These are phyloP conservation scores for Microdon myrmicae DNA, from an alignment of 2,888 invertebrate genomes.

Conservation along the genomic window DNA sequence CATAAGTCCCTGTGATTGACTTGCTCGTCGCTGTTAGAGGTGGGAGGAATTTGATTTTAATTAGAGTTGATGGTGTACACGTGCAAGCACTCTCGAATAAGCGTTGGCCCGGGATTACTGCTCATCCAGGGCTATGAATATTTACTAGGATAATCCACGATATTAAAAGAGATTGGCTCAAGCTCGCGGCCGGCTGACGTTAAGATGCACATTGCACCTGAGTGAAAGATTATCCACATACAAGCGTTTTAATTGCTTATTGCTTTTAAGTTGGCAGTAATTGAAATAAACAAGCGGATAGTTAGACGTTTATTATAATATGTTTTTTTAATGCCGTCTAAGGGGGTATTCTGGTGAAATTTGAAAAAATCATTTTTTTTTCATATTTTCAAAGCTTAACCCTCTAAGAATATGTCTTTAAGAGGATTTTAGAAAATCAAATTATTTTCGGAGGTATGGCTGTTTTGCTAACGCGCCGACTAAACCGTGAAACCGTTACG, in stretches of 20 bases:
- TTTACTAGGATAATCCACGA: conserved; percentile 28
- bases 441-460: too few relatives aligned
- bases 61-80: conserved; percentile 33
- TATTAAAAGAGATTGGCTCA: conserved; percentile 16
- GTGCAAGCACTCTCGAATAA: conserved; percentile 34
- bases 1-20: conserved; percentile 1
- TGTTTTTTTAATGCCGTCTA: too few relatives aligned
- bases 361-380: too few relatives aligned
- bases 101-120: conserved; percentile 28
- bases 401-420: too few relatives aligned
- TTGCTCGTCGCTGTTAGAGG: conserved; percentile 7
- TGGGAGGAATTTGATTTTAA: conserved; percentile 38
- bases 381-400: too few relatives aligned
- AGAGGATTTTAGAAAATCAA: too few relatives aligned
- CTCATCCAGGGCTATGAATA: conserved; percentile 37
- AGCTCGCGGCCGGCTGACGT: conserved; percentile 8
- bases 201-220: background rate
- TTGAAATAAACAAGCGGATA: conserved; percentile 24
- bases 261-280: conserved; percentile 12
- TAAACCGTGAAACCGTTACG: too few relatives aligned
- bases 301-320: background rate
- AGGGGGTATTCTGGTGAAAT: too few relatives aligned
- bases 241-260: background rate
- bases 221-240: conserved; percentile 19
- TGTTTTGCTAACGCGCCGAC: too few relatives aligned